Conservation (phyloP, 2,797 vertebrate species). For the Chanos chanos region DNA sequence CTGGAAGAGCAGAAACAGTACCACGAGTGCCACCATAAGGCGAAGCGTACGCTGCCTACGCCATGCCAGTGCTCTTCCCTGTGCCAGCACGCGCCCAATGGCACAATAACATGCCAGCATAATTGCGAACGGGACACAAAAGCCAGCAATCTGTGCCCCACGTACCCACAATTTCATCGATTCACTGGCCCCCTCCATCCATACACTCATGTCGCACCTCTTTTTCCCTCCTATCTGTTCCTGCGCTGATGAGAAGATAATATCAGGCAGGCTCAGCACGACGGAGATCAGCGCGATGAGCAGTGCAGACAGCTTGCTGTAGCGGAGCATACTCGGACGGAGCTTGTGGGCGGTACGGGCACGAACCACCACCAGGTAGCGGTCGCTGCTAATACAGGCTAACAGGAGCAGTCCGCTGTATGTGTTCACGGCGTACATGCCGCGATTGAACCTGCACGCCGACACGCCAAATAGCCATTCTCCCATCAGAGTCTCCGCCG, state of each 20-base stretch:
- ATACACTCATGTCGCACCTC: slow-evolving; percentile 64
- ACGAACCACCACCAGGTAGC: slow-evolving; percentile 80
- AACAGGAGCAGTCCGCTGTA: slow-evolving; percentile 86
- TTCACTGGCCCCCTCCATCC: slow-evolving; percentile 18
- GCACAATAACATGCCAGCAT: slow-evolving; percentile 80
- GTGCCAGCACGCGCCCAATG: slow-evolving; percentile 72
- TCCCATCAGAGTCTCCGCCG: slow-evolving; percentile 50
- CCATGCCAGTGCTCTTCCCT: slow-evolving; percentile 56
- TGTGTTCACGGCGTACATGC: slow-evolving; percentile 81
- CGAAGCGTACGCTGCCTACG: slow-evolving; percentile 70
- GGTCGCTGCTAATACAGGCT: slow-evolving; percentile 86
- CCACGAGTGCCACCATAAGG: slow-evolving; percentile 79
- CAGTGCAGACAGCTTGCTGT: slow-evolving; percentile 55
- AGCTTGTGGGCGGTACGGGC: slow-evolving; percentile 59
- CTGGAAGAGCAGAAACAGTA: slow-evolving; percentile 82
- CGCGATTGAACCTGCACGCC: slow-evolving; percentile 69
- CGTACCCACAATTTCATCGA: slow-evolving; percentile 63
- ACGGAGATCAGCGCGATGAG: slow-evolving; percentile 71
- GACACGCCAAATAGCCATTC: slow-evolving; percentile 62
- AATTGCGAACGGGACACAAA: slow-evolving; percentile 74
- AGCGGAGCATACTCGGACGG: slow-evolving; percentile 48
- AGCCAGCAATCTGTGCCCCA: slow-evolving; percentile 72
- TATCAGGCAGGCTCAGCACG: slow-evolving; percentile 79
- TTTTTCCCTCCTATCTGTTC: background rate
- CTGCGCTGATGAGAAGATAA: slow-evolving; percentile 65